A percentile compares a stretch with the other conserved stretches of the same genome.
Conservation (phyloP, 2,797 vertebrate species). For the Bothrops alternatus region DNA sequence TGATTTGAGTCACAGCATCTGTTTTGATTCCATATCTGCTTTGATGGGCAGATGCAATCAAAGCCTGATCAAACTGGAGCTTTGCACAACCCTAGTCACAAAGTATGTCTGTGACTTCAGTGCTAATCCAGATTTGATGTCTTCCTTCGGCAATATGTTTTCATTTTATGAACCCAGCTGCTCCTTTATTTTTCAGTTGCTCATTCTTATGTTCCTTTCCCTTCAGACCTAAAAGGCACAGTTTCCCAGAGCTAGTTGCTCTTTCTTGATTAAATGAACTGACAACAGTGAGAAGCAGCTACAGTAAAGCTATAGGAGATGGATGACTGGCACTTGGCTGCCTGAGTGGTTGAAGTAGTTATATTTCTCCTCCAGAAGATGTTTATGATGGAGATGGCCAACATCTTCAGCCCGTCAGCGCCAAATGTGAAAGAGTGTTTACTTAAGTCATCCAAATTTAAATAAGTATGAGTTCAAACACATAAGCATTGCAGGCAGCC, state of each 20-base stretch:
- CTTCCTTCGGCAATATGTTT: neutral
- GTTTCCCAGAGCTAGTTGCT: neutral
- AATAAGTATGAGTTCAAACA: neutral
- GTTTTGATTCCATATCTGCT: neutral
- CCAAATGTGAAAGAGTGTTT: neutral
- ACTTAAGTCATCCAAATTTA: neutral
- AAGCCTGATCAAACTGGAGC: neutral
- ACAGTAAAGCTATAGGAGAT: neutral
- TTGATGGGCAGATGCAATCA: neutral
- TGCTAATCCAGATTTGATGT: neutral
- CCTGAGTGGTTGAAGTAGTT: neutral
- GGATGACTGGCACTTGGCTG: neutral
- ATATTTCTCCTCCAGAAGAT: neutral
- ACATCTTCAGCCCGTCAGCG: neutral
- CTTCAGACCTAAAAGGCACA: neutral
- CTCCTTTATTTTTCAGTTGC: neutral
- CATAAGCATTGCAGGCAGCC: neutral
- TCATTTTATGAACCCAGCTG: neutral
- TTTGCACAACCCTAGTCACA: neutral
- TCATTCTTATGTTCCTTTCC: neutral
- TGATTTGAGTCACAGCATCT: neutral
- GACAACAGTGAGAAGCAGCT: neutral
- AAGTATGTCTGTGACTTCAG: neutral
- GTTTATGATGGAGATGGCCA: neutral
- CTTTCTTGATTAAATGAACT: neutral